A percentile compares a stretch with the other conserved stretches of the same genome.
These are phyloP conservation scores for Mus pahari DNA, from an alignment of 2,113 vertebrate species.

Conservation along the genomic window DNA sequence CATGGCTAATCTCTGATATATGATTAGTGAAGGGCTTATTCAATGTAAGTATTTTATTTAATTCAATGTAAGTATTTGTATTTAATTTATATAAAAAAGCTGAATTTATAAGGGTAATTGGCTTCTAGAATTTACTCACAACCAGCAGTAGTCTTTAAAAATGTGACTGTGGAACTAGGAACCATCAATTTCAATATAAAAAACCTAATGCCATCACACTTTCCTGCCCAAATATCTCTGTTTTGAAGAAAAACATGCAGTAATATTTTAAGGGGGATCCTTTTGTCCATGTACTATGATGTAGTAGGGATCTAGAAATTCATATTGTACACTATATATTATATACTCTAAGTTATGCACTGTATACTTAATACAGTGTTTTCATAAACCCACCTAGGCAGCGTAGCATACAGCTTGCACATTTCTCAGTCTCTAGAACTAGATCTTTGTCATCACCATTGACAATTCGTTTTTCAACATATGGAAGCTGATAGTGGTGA, in stretches of 20 bases:
- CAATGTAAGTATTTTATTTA: too few relatives aligned
- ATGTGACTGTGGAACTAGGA: neutral
- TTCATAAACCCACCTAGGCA: neutral
- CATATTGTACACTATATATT: neutral
- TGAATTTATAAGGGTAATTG: neutral
- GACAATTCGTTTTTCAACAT: neutral
- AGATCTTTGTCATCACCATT: neutral
- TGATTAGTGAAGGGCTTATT: neutral
- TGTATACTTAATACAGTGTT: neutral
- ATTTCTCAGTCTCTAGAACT: neutral
- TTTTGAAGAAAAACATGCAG: neutral
- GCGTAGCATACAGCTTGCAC: neutral
- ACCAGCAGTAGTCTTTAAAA: neutral
- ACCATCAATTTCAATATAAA: neutral
- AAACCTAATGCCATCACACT: neutral
- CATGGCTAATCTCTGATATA: neutral
- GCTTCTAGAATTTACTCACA: neutral
- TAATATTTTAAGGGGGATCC: neutral
- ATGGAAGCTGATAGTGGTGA: neutral
- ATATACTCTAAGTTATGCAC: too few relatives aligned
- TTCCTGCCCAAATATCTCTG: neutral
- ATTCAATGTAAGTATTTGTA: neutral
- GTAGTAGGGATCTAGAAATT: neutral
- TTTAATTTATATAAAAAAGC: conserved; percentile 14
- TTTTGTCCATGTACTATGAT: neutral